Evolutionary conservation across 2,797 vertebrate species (phyloP).

Genomic region (Falco naumanni): DNA sequence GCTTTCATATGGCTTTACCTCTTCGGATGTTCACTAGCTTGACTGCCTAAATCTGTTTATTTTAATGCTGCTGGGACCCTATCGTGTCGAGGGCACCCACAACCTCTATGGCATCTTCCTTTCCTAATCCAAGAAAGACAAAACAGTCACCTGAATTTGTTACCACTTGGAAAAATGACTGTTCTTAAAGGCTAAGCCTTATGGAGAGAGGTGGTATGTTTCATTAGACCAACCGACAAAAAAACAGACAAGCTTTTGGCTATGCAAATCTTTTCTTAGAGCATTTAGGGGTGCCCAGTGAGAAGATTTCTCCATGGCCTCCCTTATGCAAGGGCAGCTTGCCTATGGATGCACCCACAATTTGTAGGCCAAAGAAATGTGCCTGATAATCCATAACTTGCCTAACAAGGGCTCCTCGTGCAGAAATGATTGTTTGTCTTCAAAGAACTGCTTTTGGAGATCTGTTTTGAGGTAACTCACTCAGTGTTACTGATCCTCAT

Average conservation of each 20-base stretch:
- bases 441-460: not conserved
- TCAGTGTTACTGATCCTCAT: not conserved
- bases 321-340: not conserved
- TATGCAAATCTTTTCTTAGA: not conserved
- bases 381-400: not conserved
- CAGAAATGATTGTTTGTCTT: not conserved
- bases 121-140: not conserved
- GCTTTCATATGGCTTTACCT: not conserved
- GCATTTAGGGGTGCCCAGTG: not conserved
- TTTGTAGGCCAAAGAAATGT: not conserved
- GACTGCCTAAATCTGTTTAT: not conserved
- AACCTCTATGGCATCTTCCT: not conserved
- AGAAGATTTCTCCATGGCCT: not conserved
- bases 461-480: not conserved
- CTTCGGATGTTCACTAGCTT: not conserved
- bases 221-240: not conserved
- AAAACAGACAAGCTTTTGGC: not conserved
- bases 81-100: not conserved
- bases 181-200: not conserved
- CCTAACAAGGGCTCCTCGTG: not conserved
- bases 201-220: not conserved
- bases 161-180: not conserved
- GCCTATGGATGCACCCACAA: fast-evolving
- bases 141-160: not conserved
- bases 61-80: not conserved